These are phyloP conservation scores for Heliconius hewitsoni DNA, from an alignment of 1,140 invertebrate species.

Conservation along the genomic window DNA sequence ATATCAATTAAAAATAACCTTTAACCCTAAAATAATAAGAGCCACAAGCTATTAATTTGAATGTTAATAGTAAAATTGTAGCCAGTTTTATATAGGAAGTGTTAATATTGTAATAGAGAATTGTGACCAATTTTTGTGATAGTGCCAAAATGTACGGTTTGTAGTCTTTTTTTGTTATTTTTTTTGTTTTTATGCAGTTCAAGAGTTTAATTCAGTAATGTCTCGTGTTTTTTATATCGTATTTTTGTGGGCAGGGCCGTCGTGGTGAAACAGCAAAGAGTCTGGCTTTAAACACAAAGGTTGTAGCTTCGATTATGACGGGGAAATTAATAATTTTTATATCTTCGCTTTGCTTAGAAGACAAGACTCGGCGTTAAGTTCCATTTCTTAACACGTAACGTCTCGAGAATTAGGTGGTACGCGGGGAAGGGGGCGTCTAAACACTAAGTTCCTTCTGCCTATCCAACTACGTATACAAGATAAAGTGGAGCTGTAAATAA, in stretches of 20 bases:
- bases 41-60: not conserved
- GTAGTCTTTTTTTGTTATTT: not conserved
- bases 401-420: no score
- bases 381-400: not conserved
- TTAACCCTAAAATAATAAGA: not conserved
- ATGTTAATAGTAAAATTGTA: not conserved
- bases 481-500: no score
- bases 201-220: no score
- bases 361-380: not conserved
- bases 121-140: constrained; percentile 16
- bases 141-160: constrained; percentile 10
- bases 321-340: no score
- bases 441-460: not conserved
- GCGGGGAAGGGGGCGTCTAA: no score
- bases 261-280: no score
- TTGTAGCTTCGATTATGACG: no score
- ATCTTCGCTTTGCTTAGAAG: no score
- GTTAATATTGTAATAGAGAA: constrained; percentile 14
- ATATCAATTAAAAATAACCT: constrained; percentile 14
- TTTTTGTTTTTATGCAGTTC: not conserved
- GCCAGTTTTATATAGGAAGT: constrained; percentile 7
- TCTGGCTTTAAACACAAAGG: no score
- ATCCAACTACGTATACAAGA: not conserved
- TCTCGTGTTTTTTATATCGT: no score
- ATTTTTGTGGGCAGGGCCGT: no score